Conservation (phyloP, 2,113 vertebrate genomes). For the Heptranchias perlo region DNA sequence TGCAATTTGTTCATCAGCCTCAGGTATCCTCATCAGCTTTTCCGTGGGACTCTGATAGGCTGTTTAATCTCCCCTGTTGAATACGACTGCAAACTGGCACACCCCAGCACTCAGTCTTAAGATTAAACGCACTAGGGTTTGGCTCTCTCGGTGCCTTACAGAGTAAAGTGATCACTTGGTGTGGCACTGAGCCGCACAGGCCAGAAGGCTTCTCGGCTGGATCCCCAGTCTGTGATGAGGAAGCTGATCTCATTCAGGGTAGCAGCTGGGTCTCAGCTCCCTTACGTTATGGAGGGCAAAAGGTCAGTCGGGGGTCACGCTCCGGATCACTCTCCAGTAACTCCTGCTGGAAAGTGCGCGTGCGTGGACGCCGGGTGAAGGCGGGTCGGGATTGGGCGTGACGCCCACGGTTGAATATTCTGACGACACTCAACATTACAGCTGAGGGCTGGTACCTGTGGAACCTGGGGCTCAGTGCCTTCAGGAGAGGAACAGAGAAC, state of each 20-base stretch:
- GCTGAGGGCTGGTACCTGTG: neutral
- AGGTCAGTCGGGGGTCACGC: neutral
- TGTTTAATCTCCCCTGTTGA: neutral
- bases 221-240: neutral
- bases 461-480: too few relatives aligned
- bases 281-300: neutral
- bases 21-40: neutral
- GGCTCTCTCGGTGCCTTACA: neutral
- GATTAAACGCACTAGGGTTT: neutral
- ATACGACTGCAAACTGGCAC: neutral
- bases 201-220: neutral
- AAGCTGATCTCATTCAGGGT: neutral
- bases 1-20: neutral
- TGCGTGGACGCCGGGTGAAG: neutral
- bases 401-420: neutral
- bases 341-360: neutral
- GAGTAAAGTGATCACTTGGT: neutral
- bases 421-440: neutral
- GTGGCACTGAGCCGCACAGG: neutral
- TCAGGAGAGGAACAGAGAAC: too few relatives aligned
- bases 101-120: neutral
- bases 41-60: neutral
- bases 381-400: neutral
- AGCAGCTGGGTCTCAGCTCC: neutral
- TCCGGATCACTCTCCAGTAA: neutral